Evolutionary conservation across 2,113 vertebrate species (phyloP).

Genomic region (Uropsilus gracilis): DNA sequence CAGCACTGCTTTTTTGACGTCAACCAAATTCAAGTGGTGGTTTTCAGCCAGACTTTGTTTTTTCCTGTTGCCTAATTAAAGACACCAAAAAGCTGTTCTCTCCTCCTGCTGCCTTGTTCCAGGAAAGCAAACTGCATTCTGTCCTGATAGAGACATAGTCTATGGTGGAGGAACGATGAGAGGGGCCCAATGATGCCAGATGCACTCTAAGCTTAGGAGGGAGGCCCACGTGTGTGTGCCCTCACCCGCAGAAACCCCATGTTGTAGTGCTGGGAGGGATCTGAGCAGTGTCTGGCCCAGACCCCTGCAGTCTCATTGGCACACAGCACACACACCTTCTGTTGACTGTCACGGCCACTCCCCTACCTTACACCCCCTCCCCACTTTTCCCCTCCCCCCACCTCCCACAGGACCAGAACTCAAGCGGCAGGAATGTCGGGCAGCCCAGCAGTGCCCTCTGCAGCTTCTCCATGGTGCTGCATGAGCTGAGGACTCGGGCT

Average conservation of each 20-base stretch:
- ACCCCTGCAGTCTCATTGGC: too few relatives aligned
- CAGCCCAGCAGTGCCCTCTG: background rate
- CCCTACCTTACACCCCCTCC: too few relatives aligned
- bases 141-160: background rate
- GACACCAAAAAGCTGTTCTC: conserved; percentile 63
- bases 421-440: background rate
- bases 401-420: rapidly evolving
- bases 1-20: background rate
- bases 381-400: background rate
- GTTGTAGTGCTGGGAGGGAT: background rate
- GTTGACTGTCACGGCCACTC: too few relatives aligned
- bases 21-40: conserved; percentile 24
- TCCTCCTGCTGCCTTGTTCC: conserved; percentile 36
- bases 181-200: too few relatives aligned
- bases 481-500: background rate
- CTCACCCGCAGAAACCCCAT: rapidly evolving
- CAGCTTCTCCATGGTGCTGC: background rate
- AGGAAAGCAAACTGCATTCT: conserved; percentile 14
- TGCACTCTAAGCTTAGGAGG: background rate
- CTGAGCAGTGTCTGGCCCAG: background rate
- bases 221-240: background rate
- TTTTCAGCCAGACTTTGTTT: conserved; percentile 74
- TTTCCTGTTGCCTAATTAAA: conserved; percentile 74
- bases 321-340: background rate
- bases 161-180: background rate